Evolutionary conservation across 2,888 invertebrate genomes (phyloP).

Genomic region (Papilio demoleus): DNA sequence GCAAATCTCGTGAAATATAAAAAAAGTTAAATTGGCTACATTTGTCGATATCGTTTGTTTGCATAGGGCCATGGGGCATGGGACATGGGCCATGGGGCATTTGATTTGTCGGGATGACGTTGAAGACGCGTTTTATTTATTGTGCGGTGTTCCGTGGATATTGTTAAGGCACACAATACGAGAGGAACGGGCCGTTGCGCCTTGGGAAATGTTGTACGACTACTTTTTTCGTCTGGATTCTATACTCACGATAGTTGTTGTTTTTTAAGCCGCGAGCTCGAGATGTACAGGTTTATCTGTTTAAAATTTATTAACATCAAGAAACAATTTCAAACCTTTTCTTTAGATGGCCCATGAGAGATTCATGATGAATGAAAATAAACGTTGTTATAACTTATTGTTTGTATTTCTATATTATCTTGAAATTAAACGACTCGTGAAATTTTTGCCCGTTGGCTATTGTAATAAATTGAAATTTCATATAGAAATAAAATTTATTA

Average conservation of each 20-base stretch:
- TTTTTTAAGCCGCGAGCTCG: slow-evolving; percentile 80
- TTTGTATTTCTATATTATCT: slow-evolving; percentile 49
- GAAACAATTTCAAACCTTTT: slow-evolving; percentile 82
- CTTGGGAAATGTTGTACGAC: slow-evolving; percentile 83
- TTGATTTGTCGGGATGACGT: slow-evolving; percentile 78
- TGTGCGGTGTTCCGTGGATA: slow-evolving; percentile 73
- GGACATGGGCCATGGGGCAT: slow-evolving; percentile 59
- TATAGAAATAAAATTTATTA: background rate
- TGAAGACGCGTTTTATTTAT: slow-evolving; percentile 73
- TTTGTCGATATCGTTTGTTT: slow-evolving; percentile 71
- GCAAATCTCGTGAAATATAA: slow-evolving; percentile 21
- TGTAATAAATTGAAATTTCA: slow-evolving; percentile 20
- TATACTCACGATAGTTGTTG: slow-evolving; percentile 81
- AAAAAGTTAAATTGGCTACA: slow-evolving; percentile 71
- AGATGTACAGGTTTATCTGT: slow-evolving; percentile 84
- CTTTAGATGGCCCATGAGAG: slow-evolving; percentile 73
- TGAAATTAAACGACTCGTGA: slow-evolving; percentile 41
- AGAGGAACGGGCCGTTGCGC: slow-evolving; percentile 81
- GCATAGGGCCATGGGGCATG: slow-evolving; percentile 59
- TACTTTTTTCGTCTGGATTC: slow-evolving; percentile 84
- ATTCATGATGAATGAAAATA: slow-evolving; percentile 77
- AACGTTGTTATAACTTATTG: slow-evolving; percentile 69
- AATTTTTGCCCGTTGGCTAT: background rate
- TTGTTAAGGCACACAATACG: slow-evolving; percentile 81
- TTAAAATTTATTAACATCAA: slow-evolving; percentile 84